phyloP scores from a whole-genome alignment of 2,888 invertebrate genomes.

The Idaea aversata region DNA sequence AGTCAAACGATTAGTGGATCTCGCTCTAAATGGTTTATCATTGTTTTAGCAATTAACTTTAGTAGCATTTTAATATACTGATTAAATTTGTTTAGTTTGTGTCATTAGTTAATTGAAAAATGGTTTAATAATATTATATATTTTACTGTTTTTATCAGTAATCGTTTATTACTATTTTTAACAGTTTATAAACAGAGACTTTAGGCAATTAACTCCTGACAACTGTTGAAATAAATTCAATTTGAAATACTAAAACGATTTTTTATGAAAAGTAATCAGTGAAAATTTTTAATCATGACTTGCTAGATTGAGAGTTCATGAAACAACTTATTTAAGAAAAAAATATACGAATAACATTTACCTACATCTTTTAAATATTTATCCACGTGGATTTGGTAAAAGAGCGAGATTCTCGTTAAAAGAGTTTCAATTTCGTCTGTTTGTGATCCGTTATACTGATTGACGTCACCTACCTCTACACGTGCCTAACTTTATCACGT shows the following conservation, averaged over 20 bases:
- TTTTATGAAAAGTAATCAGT: too few species aligned
- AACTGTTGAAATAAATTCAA: too few species aligned
- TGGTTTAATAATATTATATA: background rate
- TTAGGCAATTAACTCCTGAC: too few species aligned
- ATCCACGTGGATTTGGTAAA: background rate
- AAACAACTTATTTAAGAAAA: background rate
- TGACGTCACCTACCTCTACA: background rate
- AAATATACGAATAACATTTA: background rate
- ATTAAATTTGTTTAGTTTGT: background rate
- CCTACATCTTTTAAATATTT: background rate
- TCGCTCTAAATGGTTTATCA: background rate
- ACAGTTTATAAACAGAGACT: too few species aligned
- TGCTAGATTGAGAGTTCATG: too few species aligned
- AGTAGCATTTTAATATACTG: background rate
- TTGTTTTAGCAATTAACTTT: background rate
- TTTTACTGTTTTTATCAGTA: too few species aligned
- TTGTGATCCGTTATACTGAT: background rate
- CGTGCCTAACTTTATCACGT: background rate
- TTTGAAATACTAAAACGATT: too few species aligned
- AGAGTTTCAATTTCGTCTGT: constrained; percentile 1
- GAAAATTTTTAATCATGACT: too few species aligned
- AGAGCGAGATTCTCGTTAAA: background rate
- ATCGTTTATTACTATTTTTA: too few species aligned
- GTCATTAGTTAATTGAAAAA: background rate
- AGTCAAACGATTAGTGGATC: background rate